Base-by-base conservation (phyloP, 1,140 invertebrate genomes). In the Polypedilum vanderplanki region DNA sequence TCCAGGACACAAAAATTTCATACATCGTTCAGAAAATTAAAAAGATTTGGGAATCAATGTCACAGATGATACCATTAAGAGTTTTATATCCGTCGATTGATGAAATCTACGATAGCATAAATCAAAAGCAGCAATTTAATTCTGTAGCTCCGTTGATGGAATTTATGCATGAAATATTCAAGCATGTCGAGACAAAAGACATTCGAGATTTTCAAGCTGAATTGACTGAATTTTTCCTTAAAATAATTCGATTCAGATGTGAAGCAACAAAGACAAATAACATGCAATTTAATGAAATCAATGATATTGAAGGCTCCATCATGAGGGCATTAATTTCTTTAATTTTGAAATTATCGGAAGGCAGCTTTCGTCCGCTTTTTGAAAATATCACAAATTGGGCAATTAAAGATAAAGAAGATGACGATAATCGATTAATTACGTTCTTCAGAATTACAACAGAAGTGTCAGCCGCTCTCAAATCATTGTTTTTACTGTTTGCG, bases 401-500 rank as follows among this genome's bases (percentile, higher is more conserved):
- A 1, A 85, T 89, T 57, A 84, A 88, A 77, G 85, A 87, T 79
- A 81, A 85, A 73, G 85, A 86, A 74, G 81, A 83, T 12, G 83
- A 87, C 20, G 89, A 86, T 77, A 87, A 90, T 67, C 83, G 92
- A 78, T 84, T 87, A 9, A 89, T 94, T 46, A 91, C 90, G 0
- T 94, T 94, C 81, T 88, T 82, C 82, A 88, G 90, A 79, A 80
- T 96, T 40, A 91, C 91, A 67, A 87, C 86, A 74, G 89, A 87
- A 22, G 88, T 97, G 75, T 93, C 94, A 0, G 89, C 93, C 73
- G 89, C 88, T 74, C 82, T 98, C 8, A 94, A 95, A 82, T 92
- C 92, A 22, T 83, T 98, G 0, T 98, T 98, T 81, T 89, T 94
- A 1, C 82, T 95, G 24, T 97, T 98, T 82, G 94, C 94, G 73